phyloP scores from a whole-genome alignment of 2,797 vertebrate genomes.

The Spondyliosoma cantharus region DNA sequence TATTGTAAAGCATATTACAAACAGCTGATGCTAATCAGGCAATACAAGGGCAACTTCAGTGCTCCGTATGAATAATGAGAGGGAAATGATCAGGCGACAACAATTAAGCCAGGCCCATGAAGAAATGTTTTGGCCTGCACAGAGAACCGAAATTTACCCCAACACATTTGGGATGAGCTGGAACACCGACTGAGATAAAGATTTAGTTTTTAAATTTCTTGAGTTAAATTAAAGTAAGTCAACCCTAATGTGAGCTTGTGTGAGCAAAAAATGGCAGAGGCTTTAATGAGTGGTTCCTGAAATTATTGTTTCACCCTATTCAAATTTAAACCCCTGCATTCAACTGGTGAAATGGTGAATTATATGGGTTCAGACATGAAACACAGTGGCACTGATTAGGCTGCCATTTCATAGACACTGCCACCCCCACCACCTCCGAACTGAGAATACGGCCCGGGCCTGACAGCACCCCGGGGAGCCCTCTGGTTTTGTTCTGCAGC shows the following conservation, averaged over 20 bases:
- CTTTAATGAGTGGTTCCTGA: not conserved
- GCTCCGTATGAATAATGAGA: not conserved
- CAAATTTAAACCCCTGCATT: not conserved
- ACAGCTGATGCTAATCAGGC: not conserved
- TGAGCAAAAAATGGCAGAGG: not conserved
- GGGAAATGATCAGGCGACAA: too few species aligned
- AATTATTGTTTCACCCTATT: not conserved
- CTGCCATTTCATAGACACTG: constrained; percentile 8
- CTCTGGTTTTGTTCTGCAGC: constrained; percentile 28
- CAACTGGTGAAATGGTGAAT: not conserved
- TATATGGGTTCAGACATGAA: not conserved
- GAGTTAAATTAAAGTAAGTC: too few species aligned
- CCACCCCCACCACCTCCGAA: constrained; percentile 1
- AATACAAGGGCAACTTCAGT: too few species aligned
- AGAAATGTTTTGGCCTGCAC: not conserved
- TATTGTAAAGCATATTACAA: not conserved
- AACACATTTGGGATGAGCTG: not conserved
- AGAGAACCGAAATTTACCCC: not conserved
- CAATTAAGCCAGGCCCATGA: too few species aligned
- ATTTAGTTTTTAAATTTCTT: not conserved
- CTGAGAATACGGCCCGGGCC: not conserved
- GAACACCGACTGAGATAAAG: not conserved
- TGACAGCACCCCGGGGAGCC: constrained; percentile 30
- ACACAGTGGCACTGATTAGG: constrained; percentile 37
- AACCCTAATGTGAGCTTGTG: not conserved